phyloP scores from a whole-genome alignment of 2,797 vertebrate genomes.

The Hoplostethus atlanticus region DNA sequence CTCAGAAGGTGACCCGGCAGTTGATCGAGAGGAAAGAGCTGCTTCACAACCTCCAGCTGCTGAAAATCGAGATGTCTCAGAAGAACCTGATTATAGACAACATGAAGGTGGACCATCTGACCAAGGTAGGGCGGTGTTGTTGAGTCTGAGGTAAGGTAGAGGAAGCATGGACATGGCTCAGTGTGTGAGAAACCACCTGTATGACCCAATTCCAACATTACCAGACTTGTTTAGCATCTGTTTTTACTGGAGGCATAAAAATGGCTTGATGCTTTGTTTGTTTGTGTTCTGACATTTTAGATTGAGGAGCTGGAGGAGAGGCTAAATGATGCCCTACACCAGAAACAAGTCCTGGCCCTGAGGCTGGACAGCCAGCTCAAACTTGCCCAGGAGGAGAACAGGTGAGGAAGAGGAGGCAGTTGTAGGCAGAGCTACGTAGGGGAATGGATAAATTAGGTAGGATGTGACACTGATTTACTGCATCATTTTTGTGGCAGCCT shows the following conservation, averaged over 20 bases:
- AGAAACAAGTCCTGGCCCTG: conserved; percentile 92
- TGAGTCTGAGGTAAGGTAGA: background rate
- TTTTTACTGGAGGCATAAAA: too few species aligned
- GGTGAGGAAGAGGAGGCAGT: conserved; percentile 76
- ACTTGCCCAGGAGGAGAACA: conserved; percentile 93
- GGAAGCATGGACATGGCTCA: too few species aligned
- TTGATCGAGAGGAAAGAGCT: conserved; percentile 94
- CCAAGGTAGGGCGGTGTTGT: conserved; percentile 86
- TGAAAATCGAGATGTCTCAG: conserved; percentile 96
- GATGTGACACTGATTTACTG: background rate
- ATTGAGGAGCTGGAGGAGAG: conserved; percentile 95
- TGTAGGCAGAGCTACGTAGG: background rate
- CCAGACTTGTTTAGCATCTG: too few species aligned
- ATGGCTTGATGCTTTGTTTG: background rate
- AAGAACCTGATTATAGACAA: conserved; percentile 96
- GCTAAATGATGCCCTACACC: conserved; percentile 93
- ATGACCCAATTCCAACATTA: background rate
- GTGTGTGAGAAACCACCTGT: background rate
- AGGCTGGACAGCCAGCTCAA: conserved; percentile 93
- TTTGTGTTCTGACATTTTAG: conserved; percentile 63
- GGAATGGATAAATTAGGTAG: background rate
- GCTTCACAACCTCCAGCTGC: conserved; percentile 91
- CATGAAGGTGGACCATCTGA: conserved; percentile 94
- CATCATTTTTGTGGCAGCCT: too few species aligned
- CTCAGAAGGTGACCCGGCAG: conserved; percentile 91